Base-by-base conservation (phyloP, 1,140 invertebrate species). In the Ptiloglossa arizonensis region DNA sequence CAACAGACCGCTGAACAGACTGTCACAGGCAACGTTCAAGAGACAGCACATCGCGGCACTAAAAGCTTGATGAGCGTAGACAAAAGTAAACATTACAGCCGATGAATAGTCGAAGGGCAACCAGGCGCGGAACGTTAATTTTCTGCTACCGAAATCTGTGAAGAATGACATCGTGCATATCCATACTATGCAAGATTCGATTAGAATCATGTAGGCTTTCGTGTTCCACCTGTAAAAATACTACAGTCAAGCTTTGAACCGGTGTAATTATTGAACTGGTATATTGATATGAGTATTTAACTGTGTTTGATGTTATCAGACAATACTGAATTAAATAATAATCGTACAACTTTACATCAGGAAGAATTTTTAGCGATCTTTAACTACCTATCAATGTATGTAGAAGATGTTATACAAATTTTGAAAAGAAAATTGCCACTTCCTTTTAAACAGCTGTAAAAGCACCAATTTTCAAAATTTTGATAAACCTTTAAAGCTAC, bases 1-100 rank as follows among this genome's bases (percentile, higher is more conserved):
- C 48, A 87, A 46, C 2, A 87, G 27, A 19, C 82, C 73, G 5
- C 74, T 82, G 19, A 87, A 71, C 3, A 86, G 38, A 29, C 66
- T 78, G 29, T 87, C 86, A 13, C 50, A 77, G 0, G 82, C 84
- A 0, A 56, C 54, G 57, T 83, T 80, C 0, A 44, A 8, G 2
- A 66, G 15, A 5, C 72, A 57, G 1, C 56, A 62, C 11, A 59
- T 41, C 1, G 9, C 1, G 5, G 56, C 1, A 32, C 13, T 9
- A 0, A 19, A 0, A 0, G 15, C 4, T 8, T 86, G 71, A 44
- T 83, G 85, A 22, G 44, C 0, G 44, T 86, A 86, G 6, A 44
- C 19, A 3, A 75, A 8, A 32, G n/a, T 79, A n/a, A 72, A 75
- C 17, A 27, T 9, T 0, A 4, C 3, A 0, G 22, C 22, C 6